phyloP scores from a whole-genome alignment of 1,140 invertebrate genomes.

The Heliconius hermathena region DNA sequence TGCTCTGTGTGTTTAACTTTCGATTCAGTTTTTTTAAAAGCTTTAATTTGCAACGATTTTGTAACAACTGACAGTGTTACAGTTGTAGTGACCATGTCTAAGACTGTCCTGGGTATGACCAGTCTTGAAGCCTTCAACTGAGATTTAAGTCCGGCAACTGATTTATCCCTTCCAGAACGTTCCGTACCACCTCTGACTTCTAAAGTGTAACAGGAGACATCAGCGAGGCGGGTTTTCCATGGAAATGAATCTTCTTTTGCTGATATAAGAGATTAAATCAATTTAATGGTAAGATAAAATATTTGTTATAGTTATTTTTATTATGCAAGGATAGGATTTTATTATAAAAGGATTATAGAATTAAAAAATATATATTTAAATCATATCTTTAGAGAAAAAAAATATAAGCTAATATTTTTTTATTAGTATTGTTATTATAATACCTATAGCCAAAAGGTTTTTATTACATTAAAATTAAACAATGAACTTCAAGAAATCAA shows the following conservation, averaged over 20 bases:
- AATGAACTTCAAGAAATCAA: too few relatives aligned
- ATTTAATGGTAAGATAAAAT: neutral
- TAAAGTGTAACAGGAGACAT: conserved; percentile 66
- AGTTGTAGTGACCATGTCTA: conserved; percentile 56
- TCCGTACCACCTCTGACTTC: conserved; percentile 36
- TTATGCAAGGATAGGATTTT: too few relatives aligned
- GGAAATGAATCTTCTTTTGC: conserved; percentile 58
- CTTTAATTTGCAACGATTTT: conserved; percentile 48
- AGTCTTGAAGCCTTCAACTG: conserved; percentile 40
- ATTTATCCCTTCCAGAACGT: conserved; percentile 31
- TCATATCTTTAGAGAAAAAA: too few relatives aligned
- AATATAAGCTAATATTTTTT: too few relatives aligned
- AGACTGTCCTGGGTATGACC: conserved; percentile 44
- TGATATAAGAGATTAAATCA: neutral
- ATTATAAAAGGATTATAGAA: too few relatives aligned
- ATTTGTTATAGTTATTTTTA: too few relatives aligned
- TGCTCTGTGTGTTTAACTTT: conserved; percentile 24
- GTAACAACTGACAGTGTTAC: conserved; percentile 64
- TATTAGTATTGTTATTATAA: too few relatives aligned
- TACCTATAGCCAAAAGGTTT: too few relatives aligned
- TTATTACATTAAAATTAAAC: too few relatives aligned
- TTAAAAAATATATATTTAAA: too few relatives aligned
- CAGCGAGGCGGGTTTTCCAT: conserved; percentile 59
- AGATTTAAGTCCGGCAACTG: conserved; percentile 36
- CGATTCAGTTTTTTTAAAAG: conserved; percentile 27